Evolutionary conservation across 2,113 vertebrate genomes (phyloP).

Genomic region (western clawed frog (Xenopus tropicalis)): DNA sequence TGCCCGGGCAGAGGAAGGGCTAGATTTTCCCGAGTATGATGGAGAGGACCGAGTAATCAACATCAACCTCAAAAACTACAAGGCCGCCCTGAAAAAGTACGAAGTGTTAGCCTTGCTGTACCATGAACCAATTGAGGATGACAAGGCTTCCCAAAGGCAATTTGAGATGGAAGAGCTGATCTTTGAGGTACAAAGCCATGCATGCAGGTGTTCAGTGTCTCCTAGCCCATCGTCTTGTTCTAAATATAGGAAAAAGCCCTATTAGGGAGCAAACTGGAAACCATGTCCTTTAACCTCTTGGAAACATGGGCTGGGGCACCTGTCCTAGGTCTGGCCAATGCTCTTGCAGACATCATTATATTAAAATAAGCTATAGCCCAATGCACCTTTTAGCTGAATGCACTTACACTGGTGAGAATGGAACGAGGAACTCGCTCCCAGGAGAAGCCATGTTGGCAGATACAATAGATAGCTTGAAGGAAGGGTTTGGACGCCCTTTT

Average conservation of each 20-base stretch:
- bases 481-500: too few species aligned
- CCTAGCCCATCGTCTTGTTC: not conserved
- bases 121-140: conserved; percentile 73
- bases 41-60: conserved; percentile 80
- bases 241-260: not conserved
- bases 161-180: conserved; percentile 85
- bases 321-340: not conserved
- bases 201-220: not conserved
- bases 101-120: conserved; percentile 87
- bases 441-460: too few species aligned
- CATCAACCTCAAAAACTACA: conserved; percentile 82
- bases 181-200: conserved; percentile 73
- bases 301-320: not conserved
- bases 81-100: conserved; percentile 81
- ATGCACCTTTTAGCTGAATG: too few species aligned
- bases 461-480: too few species aligned
- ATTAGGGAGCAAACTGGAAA: too few species aligned
- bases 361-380: too few species aligned
- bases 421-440: too few species aligned
- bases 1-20: conserved; percentile 68
- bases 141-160: conserved; percentile 75
- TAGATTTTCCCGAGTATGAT: conserved; percentile 83
- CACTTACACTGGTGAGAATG: too few species aligned
- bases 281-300: too few species aligned
- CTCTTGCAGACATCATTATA: not conserved